A percentile compares a stretch with the other conserved stretches of the same genome.
phyloP scores from a whole-genome alignment of 2,797 vertebrate genomes.

The Margarornis squamiger region DNA sequence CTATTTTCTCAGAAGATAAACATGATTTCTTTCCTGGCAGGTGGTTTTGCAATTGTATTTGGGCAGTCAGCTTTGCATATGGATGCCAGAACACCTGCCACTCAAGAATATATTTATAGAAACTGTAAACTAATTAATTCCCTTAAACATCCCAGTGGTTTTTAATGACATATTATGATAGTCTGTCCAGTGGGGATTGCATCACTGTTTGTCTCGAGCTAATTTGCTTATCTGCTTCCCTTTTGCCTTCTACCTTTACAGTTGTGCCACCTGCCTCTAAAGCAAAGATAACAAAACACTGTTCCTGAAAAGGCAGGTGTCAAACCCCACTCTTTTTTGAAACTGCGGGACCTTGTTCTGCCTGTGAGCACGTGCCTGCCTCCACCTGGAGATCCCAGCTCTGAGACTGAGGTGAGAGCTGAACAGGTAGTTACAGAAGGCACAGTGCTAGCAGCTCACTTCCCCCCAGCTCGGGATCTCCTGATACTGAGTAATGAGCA shows the following conservation, averaged over 20 bases:
- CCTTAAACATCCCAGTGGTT: slow-evolving; percentile 23
- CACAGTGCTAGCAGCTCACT: fast-evolving
- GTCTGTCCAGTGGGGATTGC: not conserved
- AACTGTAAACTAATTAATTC: slow-evolving; percentile 63
- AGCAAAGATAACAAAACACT: not conserved
- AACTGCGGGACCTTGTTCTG: not conserved
- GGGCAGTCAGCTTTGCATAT: slow-evolving; percentile 37
- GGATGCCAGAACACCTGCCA: slow-evolving; percentile 46
- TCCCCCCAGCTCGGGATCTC: not conserved
- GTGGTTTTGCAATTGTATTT: slow-evolving; percentile 43
- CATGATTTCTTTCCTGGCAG: not conserved
- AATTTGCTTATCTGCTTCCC: not conserved
- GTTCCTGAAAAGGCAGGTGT: not conserved
- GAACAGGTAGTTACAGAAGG: not conserved
- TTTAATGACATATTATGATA: slow-evolving; percentile 40
- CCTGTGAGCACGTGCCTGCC: not conserved
- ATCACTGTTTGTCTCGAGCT: not conserved
- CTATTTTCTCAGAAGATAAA: slow-evolving; percentile 63
- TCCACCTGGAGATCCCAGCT: not conserved
- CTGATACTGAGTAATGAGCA: not conserved
- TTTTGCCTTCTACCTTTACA: not conserved
- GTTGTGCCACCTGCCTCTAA: not conserved
- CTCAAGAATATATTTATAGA: slow-evolving; percentile 56
- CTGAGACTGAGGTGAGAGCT: not conserved
- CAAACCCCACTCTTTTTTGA: not conserved